phyloP scores from a whole-genome alignment of 2,888 invertebrate species.

The Galeopsomyia nigrocyanea region DNA sequence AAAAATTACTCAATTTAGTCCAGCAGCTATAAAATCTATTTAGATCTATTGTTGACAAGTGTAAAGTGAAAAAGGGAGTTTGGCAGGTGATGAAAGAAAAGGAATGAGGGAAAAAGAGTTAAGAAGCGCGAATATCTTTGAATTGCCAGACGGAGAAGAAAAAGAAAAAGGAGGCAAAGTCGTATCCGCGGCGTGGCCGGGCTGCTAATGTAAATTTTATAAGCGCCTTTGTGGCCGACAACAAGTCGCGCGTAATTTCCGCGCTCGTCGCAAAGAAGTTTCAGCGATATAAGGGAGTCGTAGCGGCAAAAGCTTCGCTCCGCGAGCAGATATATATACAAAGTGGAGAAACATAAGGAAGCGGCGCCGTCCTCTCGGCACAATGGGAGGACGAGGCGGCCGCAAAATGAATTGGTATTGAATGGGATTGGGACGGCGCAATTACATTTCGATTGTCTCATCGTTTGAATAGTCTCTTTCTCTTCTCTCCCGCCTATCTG shows the following conservation, averaged over 20 bases:
- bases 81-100: too few relatives aligned
- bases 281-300: slow-evolving; percentile 3
- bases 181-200: not conserved
- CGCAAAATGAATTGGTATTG: slow-evolving; percentile 61
- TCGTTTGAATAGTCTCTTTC: slow-evolving; percentile 58
- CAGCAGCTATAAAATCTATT: too few relatives aligned
- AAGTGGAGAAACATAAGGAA: slow-evolving; percentile 23
- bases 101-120: too few relatives aligned
- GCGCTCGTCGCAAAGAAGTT: slow-evolving; percentile 8
- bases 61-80: too few relatives aligned
- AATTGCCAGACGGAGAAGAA: too few relatives aligned
- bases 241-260: slow-evolving; percentile 27
- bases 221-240: slow-evolving; percentile 27
- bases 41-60: too few relatives aligned
- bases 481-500: slow-evolving; percentile 1
- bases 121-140: too few relatives aligned
- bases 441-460: slow-evolving; percentile 64
- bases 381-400: slow-evolving; percentile 53
- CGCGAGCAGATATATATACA: slow-evolving; percentile 38
- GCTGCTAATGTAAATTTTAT: slow-evolving; percentile 25
- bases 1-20: too few relatives aligned
- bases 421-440: slow-evolving; percentile 57
- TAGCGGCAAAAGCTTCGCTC: not conserved
- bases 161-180: too few relatives aligned
- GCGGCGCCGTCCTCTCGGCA: slow-evolving; percentile 45